Conservation (phyloP, 2,797 vertebrate species). For the Enteromius thamalakanensis region DNA sequence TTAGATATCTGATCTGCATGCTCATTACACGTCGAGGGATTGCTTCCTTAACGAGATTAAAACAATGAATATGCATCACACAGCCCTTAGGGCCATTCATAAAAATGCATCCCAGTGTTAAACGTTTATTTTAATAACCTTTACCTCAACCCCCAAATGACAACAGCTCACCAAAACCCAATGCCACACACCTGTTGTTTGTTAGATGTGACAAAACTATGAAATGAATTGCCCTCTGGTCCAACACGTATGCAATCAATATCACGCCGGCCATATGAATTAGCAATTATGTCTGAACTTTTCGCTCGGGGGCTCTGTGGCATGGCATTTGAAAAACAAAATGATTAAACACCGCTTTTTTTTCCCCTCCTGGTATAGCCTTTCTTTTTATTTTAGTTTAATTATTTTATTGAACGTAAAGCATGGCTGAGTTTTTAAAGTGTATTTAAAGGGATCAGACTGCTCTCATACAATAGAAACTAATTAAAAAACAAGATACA, state of each 20-base stretch:
- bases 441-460: constrained; percentile 1
- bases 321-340: constrained; percentile 45
- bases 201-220: constrained; percentile 19
- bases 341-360: constrained; percentile 48
- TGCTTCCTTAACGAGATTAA: constrained; percentile 52
- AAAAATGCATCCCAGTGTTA: constrained; percentile 54
- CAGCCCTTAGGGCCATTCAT: constrained; percentile 50
- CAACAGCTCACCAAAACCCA: background rate
- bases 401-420: constrained; percentile 46
- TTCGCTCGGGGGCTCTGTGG: constrained; percentile 30
- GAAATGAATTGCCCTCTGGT: constrained; percentile 12
- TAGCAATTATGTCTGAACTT: constrained; percentile 49
- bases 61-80: constrained; percentile 57
- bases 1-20: constrained; percentile 54
- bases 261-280: constrained; percentile 29
- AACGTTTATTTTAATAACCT: constrained; percentile 59
- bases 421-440: constrained; percentile 44
- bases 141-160: constrained; percentile 26
- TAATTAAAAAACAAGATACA: constrained; percentile 40
- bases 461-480: constrained; percentile 22
- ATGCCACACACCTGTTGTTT: constrained; percentile 43
- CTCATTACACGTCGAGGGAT: constrained; percentile 49
- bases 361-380: background rate
- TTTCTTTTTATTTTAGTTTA: constrained; percentile 44
- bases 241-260: constrained; percentile 42